Conservation (phyloP, 2,888 invertebrate species). For the Entomobrya multifasciata region DNA sequence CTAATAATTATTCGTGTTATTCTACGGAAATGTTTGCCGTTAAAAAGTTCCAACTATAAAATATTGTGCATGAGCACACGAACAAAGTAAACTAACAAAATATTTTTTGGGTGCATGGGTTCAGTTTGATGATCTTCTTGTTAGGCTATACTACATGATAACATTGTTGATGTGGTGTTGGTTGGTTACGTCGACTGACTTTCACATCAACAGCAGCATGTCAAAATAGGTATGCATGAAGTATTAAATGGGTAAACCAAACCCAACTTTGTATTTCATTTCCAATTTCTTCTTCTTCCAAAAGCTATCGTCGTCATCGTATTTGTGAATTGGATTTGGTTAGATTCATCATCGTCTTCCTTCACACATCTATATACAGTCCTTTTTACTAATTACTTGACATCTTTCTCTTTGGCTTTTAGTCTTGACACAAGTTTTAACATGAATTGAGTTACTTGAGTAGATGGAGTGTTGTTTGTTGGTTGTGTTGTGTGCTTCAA, state of each 20-base stretch:
- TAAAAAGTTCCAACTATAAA: no score
- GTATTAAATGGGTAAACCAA: neutral
- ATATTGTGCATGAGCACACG: neutral
- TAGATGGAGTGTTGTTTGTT: neutral
- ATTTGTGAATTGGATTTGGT: constrained; percentile 36
- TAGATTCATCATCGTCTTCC: constrained; percentile 15
- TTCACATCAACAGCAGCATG: neutral
- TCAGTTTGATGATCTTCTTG: no score
- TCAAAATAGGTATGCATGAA: no score
- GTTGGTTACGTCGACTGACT: neutral
- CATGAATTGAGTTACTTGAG: neutral
- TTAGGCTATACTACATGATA: neutral
- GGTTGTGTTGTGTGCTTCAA: constrained; percentile 61
- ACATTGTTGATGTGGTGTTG: neutral
- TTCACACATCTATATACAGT: neutral
- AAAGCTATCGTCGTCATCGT: neutral
- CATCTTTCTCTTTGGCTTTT: constrained; percentile 1
- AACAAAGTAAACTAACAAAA: no score
- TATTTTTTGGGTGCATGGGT: no score
- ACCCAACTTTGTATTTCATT: neutral
- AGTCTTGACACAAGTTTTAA: neutral
- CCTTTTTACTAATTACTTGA: constrained; percentile 75
- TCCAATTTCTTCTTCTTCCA: neutral
- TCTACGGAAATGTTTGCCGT: no score
- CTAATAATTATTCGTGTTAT: no score